phyloP scores from a whole-genome alignment of 2,113 vertebrate species.

The Numenius arquata region DNA sequence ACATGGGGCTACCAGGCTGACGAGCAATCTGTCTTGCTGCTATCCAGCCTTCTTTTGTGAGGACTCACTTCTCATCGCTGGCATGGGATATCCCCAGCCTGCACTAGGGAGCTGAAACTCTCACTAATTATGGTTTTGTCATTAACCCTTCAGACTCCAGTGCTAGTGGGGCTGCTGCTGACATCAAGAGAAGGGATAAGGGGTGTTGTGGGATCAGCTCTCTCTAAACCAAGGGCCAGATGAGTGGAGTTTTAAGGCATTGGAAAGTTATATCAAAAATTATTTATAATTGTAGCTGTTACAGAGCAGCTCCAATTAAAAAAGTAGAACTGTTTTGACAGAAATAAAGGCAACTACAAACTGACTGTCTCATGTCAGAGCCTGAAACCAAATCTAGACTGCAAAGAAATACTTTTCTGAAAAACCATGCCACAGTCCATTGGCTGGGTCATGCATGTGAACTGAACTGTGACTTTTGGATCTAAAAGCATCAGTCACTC shows the following conservation, averaged over 20 bases:
- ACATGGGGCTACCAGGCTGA: not conserved
- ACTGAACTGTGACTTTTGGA: slow-evolving; percentile 25
- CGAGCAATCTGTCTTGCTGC: not conserved
- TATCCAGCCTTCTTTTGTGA: not conserved
- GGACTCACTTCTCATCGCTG: not conserved
- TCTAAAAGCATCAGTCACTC: slow-evolving; percentile 40
- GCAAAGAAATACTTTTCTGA: slow-evolving; percentile 21
- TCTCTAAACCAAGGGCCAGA: not conserved
- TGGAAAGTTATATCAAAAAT: not conserved
- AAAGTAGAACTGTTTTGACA: not conserved
- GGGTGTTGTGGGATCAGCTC: not conserved
- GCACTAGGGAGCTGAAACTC: not conserved
- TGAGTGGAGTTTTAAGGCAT: not conserved
- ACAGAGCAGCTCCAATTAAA: not conserved
- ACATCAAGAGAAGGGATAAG: not conserved
- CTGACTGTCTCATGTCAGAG: not conserved
- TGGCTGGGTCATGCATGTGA: not conserved
- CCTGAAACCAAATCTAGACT: slow-evolving; percentile 9
- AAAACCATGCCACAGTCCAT: slow-evolving; percentile 9
- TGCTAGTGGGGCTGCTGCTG: not conserved
- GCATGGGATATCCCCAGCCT: not conserved
- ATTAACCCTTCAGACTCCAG: not conserved
- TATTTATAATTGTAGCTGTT: not conserved
- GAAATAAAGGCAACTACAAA: not conserved
- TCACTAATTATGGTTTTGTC: not conserved